Conservation (phyloP, 2,113 vertebrate genomes). For the Pantherophis guttatus region DNA sequence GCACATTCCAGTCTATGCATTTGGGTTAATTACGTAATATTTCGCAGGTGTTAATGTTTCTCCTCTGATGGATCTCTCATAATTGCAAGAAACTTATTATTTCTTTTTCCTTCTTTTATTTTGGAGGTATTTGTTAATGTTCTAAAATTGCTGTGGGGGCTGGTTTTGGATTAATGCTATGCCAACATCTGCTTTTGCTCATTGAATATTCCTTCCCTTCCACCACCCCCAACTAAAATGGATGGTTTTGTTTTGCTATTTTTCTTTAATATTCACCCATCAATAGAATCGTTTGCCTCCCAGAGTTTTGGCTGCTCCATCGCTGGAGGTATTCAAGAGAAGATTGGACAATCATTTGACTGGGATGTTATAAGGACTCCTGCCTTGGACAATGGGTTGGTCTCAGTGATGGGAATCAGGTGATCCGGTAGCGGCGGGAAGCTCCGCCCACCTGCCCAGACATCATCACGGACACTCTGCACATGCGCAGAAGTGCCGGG, state of each 20-base stretch:
- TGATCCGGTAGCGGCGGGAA: too few relatives aligned
- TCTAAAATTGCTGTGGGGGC: neutral
- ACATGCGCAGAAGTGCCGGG: too few relatives aligned
- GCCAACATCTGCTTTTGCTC: neutral
- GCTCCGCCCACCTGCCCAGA: too few relatives aligned
- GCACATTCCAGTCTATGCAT: neutral
- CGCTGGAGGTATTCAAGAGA: neutral
- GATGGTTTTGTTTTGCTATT: neutral
- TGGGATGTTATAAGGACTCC: neutral
- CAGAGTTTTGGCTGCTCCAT: neutral
- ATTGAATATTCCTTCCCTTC: neutral
- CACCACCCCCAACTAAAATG: neutral
- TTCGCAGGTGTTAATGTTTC: neutral
- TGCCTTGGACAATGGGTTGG: neutral
- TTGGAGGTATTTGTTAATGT: neutral
- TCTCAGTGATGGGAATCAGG: too few relatives aligned
- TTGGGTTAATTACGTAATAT: neutral
- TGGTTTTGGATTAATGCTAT: neutral
- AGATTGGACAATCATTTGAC: neutral
- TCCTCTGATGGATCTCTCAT: neutral
- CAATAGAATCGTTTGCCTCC: neutral
- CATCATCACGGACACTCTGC: too few relatives aligned
- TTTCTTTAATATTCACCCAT: neutral
- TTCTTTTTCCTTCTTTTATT: neutral
- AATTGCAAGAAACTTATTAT: neutral